Evolutionary conservation across 2,797 vertebrate species (phyloP).

Genomic region (Manis javanica): DNA sequence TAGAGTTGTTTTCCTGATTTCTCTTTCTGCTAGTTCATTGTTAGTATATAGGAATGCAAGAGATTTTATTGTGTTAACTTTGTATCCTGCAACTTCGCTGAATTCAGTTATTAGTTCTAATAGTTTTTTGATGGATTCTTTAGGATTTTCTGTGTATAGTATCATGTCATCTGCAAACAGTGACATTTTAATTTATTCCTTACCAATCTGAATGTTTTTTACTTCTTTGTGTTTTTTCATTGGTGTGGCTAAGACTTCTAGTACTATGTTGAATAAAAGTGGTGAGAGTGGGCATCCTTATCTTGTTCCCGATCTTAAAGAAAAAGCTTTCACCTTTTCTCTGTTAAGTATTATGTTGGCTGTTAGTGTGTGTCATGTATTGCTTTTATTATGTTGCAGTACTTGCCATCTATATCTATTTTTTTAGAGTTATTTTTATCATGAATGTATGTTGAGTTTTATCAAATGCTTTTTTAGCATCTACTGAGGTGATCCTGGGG

Average conservation of each 20-base stretch:
- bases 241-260: background rate
- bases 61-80: background rate
- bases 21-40: background rate
- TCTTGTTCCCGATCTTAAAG: background rate
- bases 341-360: background rate
- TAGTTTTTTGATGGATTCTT: background rate
- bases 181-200: background rate
- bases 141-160: background rate
- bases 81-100: background rate
- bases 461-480: background rate
- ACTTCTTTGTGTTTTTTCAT: background rate
- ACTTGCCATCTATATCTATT: background rate
- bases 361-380: background rate
- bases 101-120: background rate
- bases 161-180: background rate
- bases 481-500: background rate
- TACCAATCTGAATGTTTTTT: background rate
- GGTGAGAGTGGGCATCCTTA: background rate
- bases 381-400: background rate
- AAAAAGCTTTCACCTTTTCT: background rate
- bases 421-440: background rate
- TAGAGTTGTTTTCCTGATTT: background rate
- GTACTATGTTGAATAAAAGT: background rate
- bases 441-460: background rate
- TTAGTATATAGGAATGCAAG: background rate